Base-by-base conservation (phyloP, 2,888 invertebrate genomes). In the Anoncus sp. region DNA sequence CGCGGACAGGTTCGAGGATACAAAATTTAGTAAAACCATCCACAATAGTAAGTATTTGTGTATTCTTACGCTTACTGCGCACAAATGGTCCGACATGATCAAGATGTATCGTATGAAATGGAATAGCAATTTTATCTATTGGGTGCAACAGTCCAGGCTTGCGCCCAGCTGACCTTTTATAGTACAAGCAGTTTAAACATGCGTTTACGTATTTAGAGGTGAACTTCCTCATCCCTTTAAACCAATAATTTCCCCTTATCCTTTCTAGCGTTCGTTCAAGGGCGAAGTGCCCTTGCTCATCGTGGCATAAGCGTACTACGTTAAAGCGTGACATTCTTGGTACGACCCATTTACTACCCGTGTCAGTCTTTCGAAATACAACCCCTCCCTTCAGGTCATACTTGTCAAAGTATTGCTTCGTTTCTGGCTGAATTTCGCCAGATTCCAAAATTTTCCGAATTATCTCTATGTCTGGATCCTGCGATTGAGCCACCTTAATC, bases 1-100 rank as follows among this genome's bases (percentile, higher is more conserved):
- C 79, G 35, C 79, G 83, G 1, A 88, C 87, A 6, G 89, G 77
- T 72, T 82, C 87, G 12, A 89, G 80, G 27, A 88, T 81, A 9
- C 86, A 77, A 81, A 86, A 89, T 72, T 90, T 90, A 0, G 88
- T 89, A 43, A 90, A 90, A 0, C 84, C 88, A 63, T 90, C 90
- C 1, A 91, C 84, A 12, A 85, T 77, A 0, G 83, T 86, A 14
- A 91, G 71, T 20, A 91, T 67, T 49, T 90, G 83, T 3, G 77
- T 77, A 70, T 90, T 89, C 20, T 85, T 86, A 1, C 67, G 81
- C 12, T 77, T 82, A 45, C 84, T 87, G 24, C 78, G 85, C 6
- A 84, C 81, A 74, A 91, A 91, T 12, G 90, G 90, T 10, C 91
- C 90, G 7, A 91, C 72, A 79, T 91, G 91, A 80, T 91, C 91